Base-by-base conservation (phyloP, 2,888 invertebrate genomes). In the Geophilus truncorum region DNA sequence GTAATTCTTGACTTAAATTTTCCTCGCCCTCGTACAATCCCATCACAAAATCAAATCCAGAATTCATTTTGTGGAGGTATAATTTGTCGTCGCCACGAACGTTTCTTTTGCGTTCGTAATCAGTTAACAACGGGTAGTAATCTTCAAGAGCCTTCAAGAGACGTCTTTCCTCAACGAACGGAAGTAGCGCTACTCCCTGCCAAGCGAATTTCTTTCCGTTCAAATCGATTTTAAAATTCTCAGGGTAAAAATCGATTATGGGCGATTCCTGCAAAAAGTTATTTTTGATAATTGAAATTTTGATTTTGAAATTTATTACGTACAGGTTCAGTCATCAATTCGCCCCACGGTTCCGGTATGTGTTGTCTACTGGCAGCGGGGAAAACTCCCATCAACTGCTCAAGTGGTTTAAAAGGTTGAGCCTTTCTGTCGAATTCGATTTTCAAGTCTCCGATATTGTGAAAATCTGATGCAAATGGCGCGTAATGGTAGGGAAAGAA, bases 401-500 rank as follows among this genome's bases (percentile, higher is more conserved):
- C 98, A 85, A 99, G 88, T 0, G 99, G 99, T 83, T 93, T 93
- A 89, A 99, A 98, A 82, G 99, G 99, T 86, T 91, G 89, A 0
- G 98, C 97, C 80, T 92, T 93, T 85, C 90, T 92, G 86, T 95
- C 94, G 87, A 99, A 99, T 86, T 92, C 91, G 0, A 94, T 94
- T 76, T 93, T 92, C 34, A 97, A 89, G 0, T 94, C 93, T 80
- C 92, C 91, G 81, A 99, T 93, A 86, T 97, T 94, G 82, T 95
- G 91, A 89, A 99, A 99, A 89, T 99, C 99, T 0, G 98, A 98
- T 3, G 99, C 99, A 89, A 99, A 99, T 7, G 99, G 99, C 21
- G 99, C 98, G 89, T 99, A 99, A 89, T 99, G 99, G 88, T 97
- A 99, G 0, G 99, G 99, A 88, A 96, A 99, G 89, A 97, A 99